These are phyloP conservation scores for Meles meles DNA, from an alignment of 2,113 vertebrate species.

Conservation along the genomic window DNA sequence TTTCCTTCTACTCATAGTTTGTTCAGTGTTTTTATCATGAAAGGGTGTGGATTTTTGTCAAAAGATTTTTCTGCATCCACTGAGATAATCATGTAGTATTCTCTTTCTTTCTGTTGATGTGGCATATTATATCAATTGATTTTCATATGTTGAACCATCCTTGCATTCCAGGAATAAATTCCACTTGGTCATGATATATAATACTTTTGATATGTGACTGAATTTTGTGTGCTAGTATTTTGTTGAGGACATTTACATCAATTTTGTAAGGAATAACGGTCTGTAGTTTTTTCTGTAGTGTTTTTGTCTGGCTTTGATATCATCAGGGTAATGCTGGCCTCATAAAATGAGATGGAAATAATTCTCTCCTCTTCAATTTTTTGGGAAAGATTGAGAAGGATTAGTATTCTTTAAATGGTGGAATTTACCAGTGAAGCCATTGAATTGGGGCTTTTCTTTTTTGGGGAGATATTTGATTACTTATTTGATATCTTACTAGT, in stretches of 20 bases:
- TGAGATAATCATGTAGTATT: not conserved
- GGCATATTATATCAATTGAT: not conserved
- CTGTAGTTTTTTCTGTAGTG: not conserved
- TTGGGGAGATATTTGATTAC: not conserved
- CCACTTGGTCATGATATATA: not conserved
- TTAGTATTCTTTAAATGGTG: not conserved
- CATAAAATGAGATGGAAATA: not conserved
- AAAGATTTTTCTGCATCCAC: not conserved
- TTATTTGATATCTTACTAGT: not conserved
- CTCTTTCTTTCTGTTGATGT: not conserved
- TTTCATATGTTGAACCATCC: not conserved
- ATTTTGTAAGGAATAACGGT: not conserved
- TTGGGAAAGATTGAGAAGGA: not conserved
- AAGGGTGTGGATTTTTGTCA: not conserved
- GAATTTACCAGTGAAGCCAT: not conserved
- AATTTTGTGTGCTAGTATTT: not conserved
- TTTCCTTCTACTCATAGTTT: not conserved
- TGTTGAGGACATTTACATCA: not conserved
- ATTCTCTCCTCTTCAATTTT: not conserved
- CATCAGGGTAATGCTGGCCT: not conserved
- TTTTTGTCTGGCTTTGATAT: not conserved
- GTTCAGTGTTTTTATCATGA: not conserved
- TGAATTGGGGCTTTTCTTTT: not conserved
- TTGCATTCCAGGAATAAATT: not conserved
- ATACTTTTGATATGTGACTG: not conserved